These are phyloP conservation scores for Anarhynchus alexandrinus DNA, from an alignment of 2,113 vertebrate species.

Conservation along the genomic window DNA sequence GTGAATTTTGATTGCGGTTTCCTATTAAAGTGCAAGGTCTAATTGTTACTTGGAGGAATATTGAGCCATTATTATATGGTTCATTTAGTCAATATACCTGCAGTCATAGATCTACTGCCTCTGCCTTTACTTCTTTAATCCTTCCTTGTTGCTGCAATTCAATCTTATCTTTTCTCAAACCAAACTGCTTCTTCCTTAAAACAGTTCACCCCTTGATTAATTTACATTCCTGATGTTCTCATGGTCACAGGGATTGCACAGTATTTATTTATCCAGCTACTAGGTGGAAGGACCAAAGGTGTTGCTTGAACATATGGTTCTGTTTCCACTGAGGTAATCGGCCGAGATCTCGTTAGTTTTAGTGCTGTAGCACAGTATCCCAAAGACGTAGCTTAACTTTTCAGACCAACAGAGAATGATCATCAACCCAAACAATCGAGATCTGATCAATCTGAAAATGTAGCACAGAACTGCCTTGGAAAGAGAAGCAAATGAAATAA, in stretches of 20 bases:
- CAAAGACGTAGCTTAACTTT: neutral
- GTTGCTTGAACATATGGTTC: neutral
- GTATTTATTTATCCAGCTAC: neutral
- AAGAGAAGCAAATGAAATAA: neutral
- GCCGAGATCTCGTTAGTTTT: neutral
- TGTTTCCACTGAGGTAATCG: neutral
- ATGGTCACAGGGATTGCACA: neutral
- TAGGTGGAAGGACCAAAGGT: neutral
- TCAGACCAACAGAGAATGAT: neutral
- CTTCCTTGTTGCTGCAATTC: neutral
- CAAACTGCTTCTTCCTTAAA: neutral
- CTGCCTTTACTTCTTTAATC: neutral
- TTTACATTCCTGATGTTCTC: neutral
- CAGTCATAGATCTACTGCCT: neutral
- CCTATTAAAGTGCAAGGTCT: neutral
- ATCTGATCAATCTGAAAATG: neutral
- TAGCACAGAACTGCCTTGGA: neutral
- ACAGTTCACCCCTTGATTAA: neutral
- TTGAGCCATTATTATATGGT: neutral
- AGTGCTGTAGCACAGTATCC: neutral
- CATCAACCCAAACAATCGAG: neutral
- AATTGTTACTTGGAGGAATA: constrained; percentile 7
- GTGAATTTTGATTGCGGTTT: neutral
- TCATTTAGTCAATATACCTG: neutral
- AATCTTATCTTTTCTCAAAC: neutral